Evolutionary conservation across 1,140 invertebrate species (phyloP), one percentile per base, ranked within the genome.

Genomic region (Leptopilina boulardi): DNA sequence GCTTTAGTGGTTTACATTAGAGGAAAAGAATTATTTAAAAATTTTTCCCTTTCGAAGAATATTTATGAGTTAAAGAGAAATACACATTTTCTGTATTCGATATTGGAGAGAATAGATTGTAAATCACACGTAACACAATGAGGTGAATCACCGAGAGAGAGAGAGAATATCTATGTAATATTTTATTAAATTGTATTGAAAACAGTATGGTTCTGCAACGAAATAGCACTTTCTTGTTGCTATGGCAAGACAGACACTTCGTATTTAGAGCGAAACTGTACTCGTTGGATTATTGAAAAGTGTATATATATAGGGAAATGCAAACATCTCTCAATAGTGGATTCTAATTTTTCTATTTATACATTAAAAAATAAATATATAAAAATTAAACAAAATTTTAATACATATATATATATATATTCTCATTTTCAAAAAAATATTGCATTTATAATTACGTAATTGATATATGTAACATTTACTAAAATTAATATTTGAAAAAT

Each of bases 161-260:
- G 23, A 66, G 26, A 30, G n/a, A 66, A 66, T 23, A 66, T 3
- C 13, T 15, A 30, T 66, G 59, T 30, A 66, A 66, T 66, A 66
- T 66, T 66, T 66, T 66, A 66, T 66, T 66, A 66, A 66, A 26
- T 30, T 26, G 59, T 66, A 66, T 66, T 66, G 59, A 30, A 66
- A 66, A 66, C 23, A 66, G 59, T 66, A 23, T 66, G 13, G 26
- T 8, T 66, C 26, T 30, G 59, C 11, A 26, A 66, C 23, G 13
- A 30, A 30, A 30, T 34, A 66, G 59, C 59, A 66, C 59, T 66
- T 30, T 66, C 59, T 66, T 66, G 59, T 66, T 66, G 23, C 23
- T 11, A 30, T 13, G 23, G 59, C 59, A 30, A 15, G 34, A 30
- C 59, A 26, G 21, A 26, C 59, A 34, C 21, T 34, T 59, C 59